Evolutionary conservation across 2,888 invertebrate genomes (phyloP).

Genomic region (Drosophila diplacantha): DNA sequence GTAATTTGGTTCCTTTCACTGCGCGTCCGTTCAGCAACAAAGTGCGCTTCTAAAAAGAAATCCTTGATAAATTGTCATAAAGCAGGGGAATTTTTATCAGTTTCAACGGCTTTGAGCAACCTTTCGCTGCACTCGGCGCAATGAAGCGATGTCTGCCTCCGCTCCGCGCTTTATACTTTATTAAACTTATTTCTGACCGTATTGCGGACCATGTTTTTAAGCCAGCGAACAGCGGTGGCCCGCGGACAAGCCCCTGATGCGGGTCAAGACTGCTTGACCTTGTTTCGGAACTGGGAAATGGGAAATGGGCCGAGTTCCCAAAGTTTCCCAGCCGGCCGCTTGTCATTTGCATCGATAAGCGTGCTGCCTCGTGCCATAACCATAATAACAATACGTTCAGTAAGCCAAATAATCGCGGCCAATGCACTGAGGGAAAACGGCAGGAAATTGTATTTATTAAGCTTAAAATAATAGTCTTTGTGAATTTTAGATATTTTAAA

Average conservation of each 20-base stretch:
- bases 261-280: slow-evolving; percentile 19
- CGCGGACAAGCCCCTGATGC: slow-evolving; percentile 1
- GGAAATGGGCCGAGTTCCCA: slow-evolving; percentile 8
- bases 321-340: slow-evolving; percentile 37
- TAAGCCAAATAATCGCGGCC: slow-evolving; percentile 37
- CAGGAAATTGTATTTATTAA: neutral
- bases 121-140: slow-evolving; percentile 23
- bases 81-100: slow-evolving; percentile 26
- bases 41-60: slow-evolving; percentile 22
- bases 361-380: slow-evolving; percentile 29
- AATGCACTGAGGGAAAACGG: neutral
- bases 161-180: slow-evolving; percentile 4
- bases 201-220: slow-evolving; percentile 2
- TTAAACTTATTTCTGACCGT: slow-evolving; percentile 11
- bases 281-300: slow-evolving; percentile 4
- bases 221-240: slow-evolving; percentile 17
- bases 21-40: slow-evolving; percentile 19
- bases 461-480: neutral
- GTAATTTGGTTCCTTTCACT: slow-evolving; percentile 11
- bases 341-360: slow-evolving; percentile 54
- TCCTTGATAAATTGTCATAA: slow-evolving; percentile 38
- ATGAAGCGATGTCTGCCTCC: slow-evolving; percentile 11
- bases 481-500: too few species aligned
- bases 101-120: slow-evolving; percentile 21
- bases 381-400: slow-evolving; percentile 46